These are phyloP conservation scores for Sceloporus undulatus DNA, from an alignment of 2,113 vertebrate genomes.

Conservation along the genomic window DNA sequence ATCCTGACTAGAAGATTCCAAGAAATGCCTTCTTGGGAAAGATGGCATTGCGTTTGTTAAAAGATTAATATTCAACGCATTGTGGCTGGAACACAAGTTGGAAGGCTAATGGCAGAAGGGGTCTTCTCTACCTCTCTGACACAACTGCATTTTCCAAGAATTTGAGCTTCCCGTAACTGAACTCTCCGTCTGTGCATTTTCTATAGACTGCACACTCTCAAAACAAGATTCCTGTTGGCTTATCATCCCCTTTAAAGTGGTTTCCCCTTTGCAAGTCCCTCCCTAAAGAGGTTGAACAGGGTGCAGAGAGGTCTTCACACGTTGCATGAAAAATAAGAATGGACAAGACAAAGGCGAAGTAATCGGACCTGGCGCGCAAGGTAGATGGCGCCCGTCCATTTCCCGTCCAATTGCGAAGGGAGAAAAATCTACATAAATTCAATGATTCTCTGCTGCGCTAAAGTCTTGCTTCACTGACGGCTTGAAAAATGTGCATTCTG, in stretches of 20 bases:
- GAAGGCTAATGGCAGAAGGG: too few species aligned
- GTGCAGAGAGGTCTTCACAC: not conserved
- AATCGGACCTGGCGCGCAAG: not conserved
- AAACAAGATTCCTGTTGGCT: not conserved
- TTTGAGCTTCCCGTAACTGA: too few species aligned
- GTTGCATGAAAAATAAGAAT: not conserved
- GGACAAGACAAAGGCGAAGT: not conserved
- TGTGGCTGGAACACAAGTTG: too few species aligned
- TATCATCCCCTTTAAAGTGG: not conserved
- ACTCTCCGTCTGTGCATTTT: not conserved
- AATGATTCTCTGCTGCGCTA: not conserved
- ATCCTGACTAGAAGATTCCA: not conserved
- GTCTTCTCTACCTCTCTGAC: too few species aligned
- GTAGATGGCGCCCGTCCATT: not conserved
- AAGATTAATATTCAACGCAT: not conserved
- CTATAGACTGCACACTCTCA: too few species aligned
- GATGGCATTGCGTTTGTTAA: not conserved
- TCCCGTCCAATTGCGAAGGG: not conserved
- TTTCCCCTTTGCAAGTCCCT: too few species aligned
- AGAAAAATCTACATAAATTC: too few species aligned
- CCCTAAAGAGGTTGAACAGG: not conserved
- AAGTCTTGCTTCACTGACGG: not conserved
- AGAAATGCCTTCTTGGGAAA: too few species aligned
- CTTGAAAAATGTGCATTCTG: not conserved
- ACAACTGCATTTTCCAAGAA: not conserved